Evolutionary conservation across 2,888 invertebrate species (phyloP), one percentile per base, ranked within the genome.

Genomic region (Drosophila borborema): DNA sequence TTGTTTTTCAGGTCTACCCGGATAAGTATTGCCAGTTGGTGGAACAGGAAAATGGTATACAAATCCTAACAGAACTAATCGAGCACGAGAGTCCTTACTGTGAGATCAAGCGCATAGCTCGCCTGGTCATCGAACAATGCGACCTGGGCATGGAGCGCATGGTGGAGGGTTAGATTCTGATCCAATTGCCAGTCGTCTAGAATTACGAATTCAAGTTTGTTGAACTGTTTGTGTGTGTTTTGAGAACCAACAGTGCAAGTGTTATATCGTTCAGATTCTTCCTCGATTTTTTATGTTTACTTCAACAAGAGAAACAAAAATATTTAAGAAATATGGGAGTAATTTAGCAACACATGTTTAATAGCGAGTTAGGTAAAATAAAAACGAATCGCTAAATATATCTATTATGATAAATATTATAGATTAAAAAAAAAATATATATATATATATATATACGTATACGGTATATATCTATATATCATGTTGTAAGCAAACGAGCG

Each of bases 21-120:
- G 96, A 96, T 68, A 99, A 98, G 94, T 99, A 99, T 94, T 99
- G 99, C 93, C 94, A 95, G 74, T 94, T 99, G 90, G 96, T 99
- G 51, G 96, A 96, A 87, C 95, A 95, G 51, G 99, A 99, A 93
- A 96, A 97, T 41, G 99, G 99, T 0, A 92, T 98, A 59, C 94
- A 94, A 46, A 94, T 98, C 72, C 94, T 99, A 48, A 94, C 95
- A 68, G 95, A 95, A 74, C 92, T 97, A 59, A 93, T 96, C 18
- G 91, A 92, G 12, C 95, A 96, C 91, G 94, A 95, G 23, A 93
- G 93, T 69, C 95, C 96, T 0, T 96, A 96, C 89, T 91, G 93
- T 9, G 93, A 94, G 72, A 96, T 97, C 75, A 96, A 96, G 92
- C 94, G 95, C 54, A 94, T 97, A 61, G 97, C 97, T 0, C 92